Conservation (phyloP, 2,797 vertebrate genomes). For the Sardinella longiceps region DNA sequence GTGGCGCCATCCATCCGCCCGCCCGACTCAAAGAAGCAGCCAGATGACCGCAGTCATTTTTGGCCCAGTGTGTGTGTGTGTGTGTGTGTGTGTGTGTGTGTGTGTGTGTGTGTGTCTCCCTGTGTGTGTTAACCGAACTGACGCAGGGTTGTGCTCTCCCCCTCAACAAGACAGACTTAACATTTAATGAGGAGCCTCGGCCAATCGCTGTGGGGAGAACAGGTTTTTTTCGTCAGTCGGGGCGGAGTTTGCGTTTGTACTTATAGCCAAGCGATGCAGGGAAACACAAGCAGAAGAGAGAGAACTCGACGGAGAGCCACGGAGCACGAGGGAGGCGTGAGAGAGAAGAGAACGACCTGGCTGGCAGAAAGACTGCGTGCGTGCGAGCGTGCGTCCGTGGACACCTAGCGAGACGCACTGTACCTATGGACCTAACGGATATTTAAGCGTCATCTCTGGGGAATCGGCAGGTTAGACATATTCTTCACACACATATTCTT, state of each 20-base stretch:
- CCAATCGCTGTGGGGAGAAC: conserved; percentile 58
- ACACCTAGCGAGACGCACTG: conserved; percentile 43
- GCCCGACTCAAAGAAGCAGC: background rate
- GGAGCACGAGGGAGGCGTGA: background rate
- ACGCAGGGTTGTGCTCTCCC: conserved; percentile 12
- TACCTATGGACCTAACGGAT: conserved; percentile 73
- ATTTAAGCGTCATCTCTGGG: conserved; percentile 72
- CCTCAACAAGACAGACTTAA: conserved; percentile 31
- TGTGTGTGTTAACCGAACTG: conserved; percentile 39
- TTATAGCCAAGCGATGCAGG: conserved; percentile 69
- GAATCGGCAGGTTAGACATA: conserved; percentile 71
- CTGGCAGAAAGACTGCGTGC: conserved; percentile 34
- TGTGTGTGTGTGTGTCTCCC: conserved; percentile 28
- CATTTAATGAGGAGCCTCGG: conserved; percentile 46
- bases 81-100: conserved; percentile 22
- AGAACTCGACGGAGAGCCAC: conserved; percentile 32
- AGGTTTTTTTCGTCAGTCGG: conserved; percentile 50
- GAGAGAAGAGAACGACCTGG: background rate
- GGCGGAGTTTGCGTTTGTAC: conserved; percentile 75
- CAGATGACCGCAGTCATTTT: conserved; percentile 17
- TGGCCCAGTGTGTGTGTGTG: conserved; percentile 2
- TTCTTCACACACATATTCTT: background rate
- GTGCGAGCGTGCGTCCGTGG: conserved; percentile 16
- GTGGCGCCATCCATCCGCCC: background rate
- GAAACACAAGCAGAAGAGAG: conserved; percentile 39